Percentiles rank a stretch among this genome's conserved stretches.
Conservation (phyloP, 2,113 vertebrate species). For the Prolemur simus region DNA sequence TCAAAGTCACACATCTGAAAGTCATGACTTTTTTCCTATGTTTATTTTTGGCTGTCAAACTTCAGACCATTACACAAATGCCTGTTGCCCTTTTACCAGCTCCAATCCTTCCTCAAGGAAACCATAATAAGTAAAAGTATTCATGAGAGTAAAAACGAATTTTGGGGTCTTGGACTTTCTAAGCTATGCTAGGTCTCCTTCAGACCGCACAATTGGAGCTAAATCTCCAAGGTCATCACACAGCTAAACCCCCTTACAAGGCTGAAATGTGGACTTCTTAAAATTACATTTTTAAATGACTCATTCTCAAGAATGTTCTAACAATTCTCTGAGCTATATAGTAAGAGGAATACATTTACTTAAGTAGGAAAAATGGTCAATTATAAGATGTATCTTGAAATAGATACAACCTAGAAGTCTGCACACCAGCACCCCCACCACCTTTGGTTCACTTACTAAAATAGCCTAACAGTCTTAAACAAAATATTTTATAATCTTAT, state of each 20-base stretch:
- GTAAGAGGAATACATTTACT: neutral
- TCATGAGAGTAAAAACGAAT: constrained; percentile 4
- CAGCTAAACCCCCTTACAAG: neutral
- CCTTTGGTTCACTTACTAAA: constrained; percentile 48
- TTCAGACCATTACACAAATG: constrained; percentile 34
- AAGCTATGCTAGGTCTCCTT: neutral
- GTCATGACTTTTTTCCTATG: neutral
- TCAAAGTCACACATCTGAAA: constrained; percentile 59
- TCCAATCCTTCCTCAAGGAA: constrained; percentile 7
- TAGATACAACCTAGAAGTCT: neutral
- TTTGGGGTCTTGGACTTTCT: neutral
- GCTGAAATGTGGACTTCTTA: neutral
- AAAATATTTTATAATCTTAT: constrained; percentile 19
- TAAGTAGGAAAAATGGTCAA: constrained; percentile 22
- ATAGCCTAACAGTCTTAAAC: neutral
- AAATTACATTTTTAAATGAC: constrained; percentile 31
- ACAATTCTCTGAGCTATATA: neutral
- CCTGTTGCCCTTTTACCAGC: neutral
- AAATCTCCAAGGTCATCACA: neutral
- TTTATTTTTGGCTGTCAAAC: constrained; percentile 53
- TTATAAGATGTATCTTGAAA: constrained; percentile 25
- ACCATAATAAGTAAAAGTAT: neutral
- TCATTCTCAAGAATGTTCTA: neutral
- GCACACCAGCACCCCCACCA: neutral
- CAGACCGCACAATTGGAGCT: neutral